Conservation (phyloP, 2,797 vertebrate genomes). For the Sorex maritimensis region DNA sequence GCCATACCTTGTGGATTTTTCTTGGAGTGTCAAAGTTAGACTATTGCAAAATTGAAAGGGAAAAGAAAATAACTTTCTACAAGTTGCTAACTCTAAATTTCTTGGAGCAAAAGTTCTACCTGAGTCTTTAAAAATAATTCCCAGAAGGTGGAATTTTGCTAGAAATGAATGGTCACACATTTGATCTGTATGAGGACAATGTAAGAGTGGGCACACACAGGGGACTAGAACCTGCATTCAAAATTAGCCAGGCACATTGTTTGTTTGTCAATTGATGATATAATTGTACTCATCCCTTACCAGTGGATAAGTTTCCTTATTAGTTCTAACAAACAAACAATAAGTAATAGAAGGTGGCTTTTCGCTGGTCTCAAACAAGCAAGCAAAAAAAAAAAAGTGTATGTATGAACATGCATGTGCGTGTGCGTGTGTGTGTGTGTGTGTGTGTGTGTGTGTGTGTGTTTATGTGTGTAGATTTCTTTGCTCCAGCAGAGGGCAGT, state of each 20-base stretch:
- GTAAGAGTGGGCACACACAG: not conserved
- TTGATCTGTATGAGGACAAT: not conserved
- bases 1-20: too few species aligned
- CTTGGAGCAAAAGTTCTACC: not conserved
- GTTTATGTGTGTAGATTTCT: too few species aligned
- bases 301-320: not conserved
- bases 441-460: too few species aligned
- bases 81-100: not conserved
- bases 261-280: not conserved
- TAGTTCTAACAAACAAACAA: not conserved
- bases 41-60: not conserved
- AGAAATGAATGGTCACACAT: not conserved
- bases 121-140: not conserved
- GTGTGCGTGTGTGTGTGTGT: too few species aligned
- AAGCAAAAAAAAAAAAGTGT: not conserved
- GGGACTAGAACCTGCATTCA: not conserved
- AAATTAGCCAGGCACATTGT: not conserved
- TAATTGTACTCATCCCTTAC: not conserved
- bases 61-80: not conserved
- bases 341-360: not conserved
- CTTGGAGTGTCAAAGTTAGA: not conserved
- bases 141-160: not conserved
- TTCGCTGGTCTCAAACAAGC: not conserved
- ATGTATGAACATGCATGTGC: too few species aligned
- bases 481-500: conserved; percentile 72